Base-by-base conservation (phyloP, 2,113 vertebrate genomes). In the Forbesichthys agassizii region DNA sequence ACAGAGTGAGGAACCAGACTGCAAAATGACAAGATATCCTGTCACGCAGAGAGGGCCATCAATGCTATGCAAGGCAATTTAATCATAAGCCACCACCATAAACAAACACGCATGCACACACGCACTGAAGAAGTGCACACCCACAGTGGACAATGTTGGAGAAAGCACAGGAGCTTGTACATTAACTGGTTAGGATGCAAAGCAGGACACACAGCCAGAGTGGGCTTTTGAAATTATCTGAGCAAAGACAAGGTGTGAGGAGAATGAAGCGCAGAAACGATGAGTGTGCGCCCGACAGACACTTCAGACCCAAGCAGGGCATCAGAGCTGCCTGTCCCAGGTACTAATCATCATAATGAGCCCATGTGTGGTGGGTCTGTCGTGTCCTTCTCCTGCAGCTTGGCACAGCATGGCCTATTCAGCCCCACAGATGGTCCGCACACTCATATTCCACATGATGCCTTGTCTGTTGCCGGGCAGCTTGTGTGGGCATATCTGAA, bases 351-450 rank as follows among this genome's bases (percentile, higher is more conserved):
- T 70, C 61, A 61, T 76, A 78, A 80, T 79, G 67, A 87, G 65
- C 56, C 53, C 68, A 69, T 70, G 77, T 75, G 77, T 69, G 66
- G 51, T 42, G 62, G 9, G 33, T 61, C 78, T 74, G 72, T 67
- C 55, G 1, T 73, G 76, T 81, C 78, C 80, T 80, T 81, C 82
- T 80, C 69, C 73, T 77, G 73, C 73, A 76, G 83, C 79, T 80
- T 84, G 88, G 89, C 87, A 76, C 84, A 88, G 86, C 81, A 70
- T 80, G 83, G 78, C 61, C 73, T 79, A 64, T 77, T 86, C 83
- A 84, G 76, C 77, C 88, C 79, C 85, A 84, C 89, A 91, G 89
- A 91, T 89, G 86, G 89, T 89, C 86, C 70, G 83, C 79, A 76
- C 82, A 61, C 78, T 89, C 87, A 91, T 87, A 91, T 87, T 89